Evolutionary conservation across 2,888 invertebrate species (phyloP).

Genomic region (Lasius fuliginosus): DNA sequence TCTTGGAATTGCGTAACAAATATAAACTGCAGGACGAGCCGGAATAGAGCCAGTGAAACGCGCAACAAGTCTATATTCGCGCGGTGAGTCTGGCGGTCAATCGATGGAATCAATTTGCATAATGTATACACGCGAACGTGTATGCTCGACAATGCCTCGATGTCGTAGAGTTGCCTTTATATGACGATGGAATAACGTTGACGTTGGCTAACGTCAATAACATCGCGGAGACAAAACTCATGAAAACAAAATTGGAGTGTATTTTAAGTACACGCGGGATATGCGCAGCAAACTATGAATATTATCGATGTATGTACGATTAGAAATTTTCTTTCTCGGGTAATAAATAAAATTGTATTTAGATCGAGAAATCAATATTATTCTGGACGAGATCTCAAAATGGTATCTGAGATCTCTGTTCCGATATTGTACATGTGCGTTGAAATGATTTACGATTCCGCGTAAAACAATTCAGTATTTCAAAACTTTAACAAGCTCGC

Average conservation of each 20-base stretch:
- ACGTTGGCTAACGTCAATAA: slow-evolving; percentile 53
- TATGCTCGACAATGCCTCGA: slow-evolving; percentile 66
- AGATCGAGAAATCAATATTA: not conserved
- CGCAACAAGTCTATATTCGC: slow-evolving; percentile 65
- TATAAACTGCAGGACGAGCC: slow-evolving; percentile 38
- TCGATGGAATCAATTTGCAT: slow-evolving; percentile 80
- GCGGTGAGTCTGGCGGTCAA: slow-evolving; percentile 61
- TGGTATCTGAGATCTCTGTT: not conserved
- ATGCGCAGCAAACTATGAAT: not conserved
- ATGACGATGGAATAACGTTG: slow-evolving; percentile 33
- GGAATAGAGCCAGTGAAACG: slow-evolving; percentile 60
- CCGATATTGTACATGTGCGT: not conserved
- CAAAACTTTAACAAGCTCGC: slow-evolving; percentile 33
- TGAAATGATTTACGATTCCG: slow-evolving; percentile 22
- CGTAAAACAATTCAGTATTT: slow-evolving; percentile 28
- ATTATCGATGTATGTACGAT: not conserved
- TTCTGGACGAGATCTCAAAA: slow-evolving; percentile 6
- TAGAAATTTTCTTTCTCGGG: not conserved
- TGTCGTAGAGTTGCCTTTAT: slow-evolving; percentile 57
- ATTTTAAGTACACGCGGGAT: slow-evolving; percentile 11
- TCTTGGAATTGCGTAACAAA: slow-evolving; percentile 61
- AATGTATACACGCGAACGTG: slow-evolving; percentile 75
- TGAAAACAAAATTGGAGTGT: not conserved
- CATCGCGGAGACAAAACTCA: slow-evolving; percentile 29
- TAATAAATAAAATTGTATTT: not conserved